These are phyloP conservation scores for Oncorhynchus nerka DNA, from an alignment of 2,113 vertebrate genomes.

Conservation along the genomic window DNA sequence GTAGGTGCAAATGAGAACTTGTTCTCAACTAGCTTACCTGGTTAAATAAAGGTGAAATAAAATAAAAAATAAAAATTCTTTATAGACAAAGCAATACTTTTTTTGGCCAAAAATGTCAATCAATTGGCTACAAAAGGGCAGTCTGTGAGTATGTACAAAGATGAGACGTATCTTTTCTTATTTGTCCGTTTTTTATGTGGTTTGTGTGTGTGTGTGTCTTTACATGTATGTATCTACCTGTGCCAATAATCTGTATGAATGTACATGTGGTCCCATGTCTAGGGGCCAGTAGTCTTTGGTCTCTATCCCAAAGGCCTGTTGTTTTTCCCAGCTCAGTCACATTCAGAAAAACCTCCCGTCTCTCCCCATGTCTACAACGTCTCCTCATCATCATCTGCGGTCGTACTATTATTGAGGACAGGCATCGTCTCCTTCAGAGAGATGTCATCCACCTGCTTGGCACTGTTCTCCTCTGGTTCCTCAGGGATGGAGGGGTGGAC, in stretches of 20 bases:
- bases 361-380: conserved; percentile 51
- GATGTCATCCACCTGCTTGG: conserved; percentile 72
- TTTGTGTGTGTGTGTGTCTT: background rate
- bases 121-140: background rate
- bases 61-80: too few relatives aligned
- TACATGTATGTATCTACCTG: background rate
- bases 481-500: conserved; percentile 67
- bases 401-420: conserved; percentile 5
- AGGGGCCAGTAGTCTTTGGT: too few relatives aligned
- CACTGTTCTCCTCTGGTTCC: conserved; percentile 69
- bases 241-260: background rate
- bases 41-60: too few relatives aligned
- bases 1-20: too few relatives aligned
- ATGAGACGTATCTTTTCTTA: background rate
- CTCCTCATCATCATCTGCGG: conserved; percentile 67
- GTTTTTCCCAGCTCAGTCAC: too few relatives aligned
- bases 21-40: too few relatives aligned
- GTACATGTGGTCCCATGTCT: too few relatives aligned
- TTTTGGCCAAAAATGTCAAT: too few relatives aligned
- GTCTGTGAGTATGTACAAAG: background rate
- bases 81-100: background rate
- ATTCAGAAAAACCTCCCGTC: background rate
- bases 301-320: too few relatives aligned
- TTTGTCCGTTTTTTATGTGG: background rate
- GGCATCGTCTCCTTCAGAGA: conserved; percentile 69